A percentile compares a stretch with the other conserved stretches of the same genome.
These are phyloP conservation scores for Folsomia manolachei DNA, from an alignment of 2,888 invertebrate genomes.

Conservation along the genomic window DNA sequence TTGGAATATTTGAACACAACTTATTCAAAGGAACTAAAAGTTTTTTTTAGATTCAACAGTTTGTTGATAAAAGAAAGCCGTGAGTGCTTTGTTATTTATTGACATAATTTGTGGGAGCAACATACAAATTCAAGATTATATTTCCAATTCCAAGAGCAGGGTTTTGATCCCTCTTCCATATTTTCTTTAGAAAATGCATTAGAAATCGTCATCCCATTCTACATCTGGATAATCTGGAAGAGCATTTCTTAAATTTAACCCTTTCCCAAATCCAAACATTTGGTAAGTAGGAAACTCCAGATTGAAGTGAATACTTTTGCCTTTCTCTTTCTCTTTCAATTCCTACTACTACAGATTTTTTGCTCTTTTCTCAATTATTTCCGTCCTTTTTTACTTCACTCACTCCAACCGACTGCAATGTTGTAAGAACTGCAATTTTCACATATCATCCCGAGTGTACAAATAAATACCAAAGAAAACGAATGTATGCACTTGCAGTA, in stretches of 20 bases:
- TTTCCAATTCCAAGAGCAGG: neutral
- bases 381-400: constrained; percentile 35
- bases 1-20: too few species aligned
- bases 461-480: neutral
- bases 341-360: constrained; percentile 18
- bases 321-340: neutral
- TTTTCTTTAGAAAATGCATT: neutral
- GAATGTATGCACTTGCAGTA: neutral
- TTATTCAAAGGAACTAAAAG: too few species aligned
- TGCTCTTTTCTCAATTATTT: constrained; percentile 31
- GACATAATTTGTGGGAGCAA: too few species aligned
- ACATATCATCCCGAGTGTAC: neutral
- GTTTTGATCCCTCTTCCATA: neutral
- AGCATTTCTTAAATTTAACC: constrained; percentile 18
- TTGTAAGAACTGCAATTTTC: too few species aligned
- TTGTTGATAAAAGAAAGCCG: too few species aligned
- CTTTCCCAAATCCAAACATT: constrained; percentile 9
- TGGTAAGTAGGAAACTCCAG: neutral
- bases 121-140: too few species aligned
- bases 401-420: constrained; percentile 27
- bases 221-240: too few species aligned
- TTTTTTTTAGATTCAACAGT: too few species aligned
- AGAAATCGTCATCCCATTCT: too few species aligned
- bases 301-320: neutral
- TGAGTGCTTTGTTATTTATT: too few species aligned